A percentile compares a stretch with the other conserved stretches of the same genome.
phyloP scores from a whole-genome alignment of 1,140 invertebrate genomes.

The Ips nitidus region DNA sequence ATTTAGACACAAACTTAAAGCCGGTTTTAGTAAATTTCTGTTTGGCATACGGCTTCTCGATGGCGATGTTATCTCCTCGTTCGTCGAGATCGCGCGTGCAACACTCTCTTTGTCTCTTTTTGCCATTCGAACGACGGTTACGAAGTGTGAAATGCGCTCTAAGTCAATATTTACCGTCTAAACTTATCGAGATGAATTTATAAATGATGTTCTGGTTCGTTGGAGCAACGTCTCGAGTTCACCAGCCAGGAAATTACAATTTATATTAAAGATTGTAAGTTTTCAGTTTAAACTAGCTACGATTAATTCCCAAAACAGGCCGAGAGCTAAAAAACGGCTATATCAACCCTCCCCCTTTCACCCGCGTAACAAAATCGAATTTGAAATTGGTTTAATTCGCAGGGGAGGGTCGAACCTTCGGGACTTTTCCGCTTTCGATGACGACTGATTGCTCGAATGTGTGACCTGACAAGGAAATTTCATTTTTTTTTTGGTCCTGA shows the following conservation, averaged over 20 bases:
- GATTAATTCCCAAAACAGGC: background rate
- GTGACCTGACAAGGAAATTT: slow-evolving; percentile 9
- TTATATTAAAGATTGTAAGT: too few species aligned
- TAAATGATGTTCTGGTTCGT: slow-evolving; percentile 7
- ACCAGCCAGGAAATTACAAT: background rate
- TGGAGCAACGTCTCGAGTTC: background rate
- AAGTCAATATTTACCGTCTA: slow-evolving; percentile 9
- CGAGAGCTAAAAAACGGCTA: slow-evolving; percentile 11
- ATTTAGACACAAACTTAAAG: too few species aligned
- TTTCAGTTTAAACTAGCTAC: background rate
- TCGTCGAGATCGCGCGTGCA: slow-evolving; percentile 1
- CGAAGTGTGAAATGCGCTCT: slow-evolving; percentile 12
- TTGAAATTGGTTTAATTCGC: slow-evolving; percentile 27
- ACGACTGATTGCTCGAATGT: slow-evolving; percentile 18
- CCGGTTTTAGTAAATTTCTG: too few species aligned
- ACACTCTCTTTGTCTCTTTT: background rate
- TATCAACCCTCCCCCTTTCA: slow-evolving; percentile 6
- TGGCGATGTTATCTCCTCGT: background rate
- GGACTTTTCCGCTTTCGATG: slow-evolving; percentile 11
- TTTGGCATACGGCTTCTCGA: too few species aligned
- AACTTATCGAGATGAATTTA: slow-evolving; percentile 6
- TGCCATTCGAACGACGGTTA: slow-evolving; percentile 6
- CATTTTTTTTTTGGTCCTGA: too few species aligned
- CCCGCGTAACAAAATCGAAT: slow-evolving; percentile 19
- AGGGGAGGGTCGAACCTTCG: slow-evolving; percentile 5